Conservation (phyloP, 2,797 vertebrate species). For the Chrysocyon brachyurus region DNA sequence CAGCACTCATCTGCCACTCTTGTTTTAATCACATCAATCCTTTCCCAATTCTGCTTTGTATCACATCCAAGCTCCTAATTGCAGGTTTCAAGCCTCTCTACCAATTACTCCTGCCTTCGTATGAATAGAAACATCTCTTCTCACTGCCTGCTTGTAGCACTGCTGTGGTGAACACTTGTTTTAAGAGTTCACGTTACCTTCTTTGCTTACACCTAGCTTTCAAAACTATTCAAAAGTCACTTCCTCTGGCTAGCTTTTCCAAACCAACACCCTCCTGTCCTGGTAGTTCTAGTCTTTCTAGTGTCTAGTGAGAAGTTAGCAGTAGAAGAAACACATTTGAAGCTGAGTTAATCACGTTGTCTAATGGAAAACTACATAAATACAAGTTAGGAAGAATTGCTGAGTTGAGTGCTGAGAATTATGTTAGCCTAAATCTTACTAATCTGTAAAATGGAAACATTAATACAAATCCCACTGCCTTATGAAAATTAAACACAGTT, state of each 20-base stretch:
- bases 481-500: background rate
- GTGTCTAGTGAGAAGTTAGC: background rate
- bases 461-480: background rate
- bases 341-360: background rate
- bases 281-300: background rate
- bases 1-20: constrained; percentile 52
- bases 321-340: background rate
- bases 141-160: background rate
- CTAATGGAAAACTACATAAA: background rate
- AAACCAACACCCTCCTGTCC: background rate
- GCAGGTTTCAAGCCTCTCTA: constrained; percentile 72
- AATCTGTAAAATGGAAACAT: constrained; percentile 47
- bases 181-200: background rate
- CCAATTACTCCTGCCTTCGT: constrained; percentile 69
- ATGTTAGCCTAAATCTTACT: background rate
- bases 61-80: constrained; percentile 80
- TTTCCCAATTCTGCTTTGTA: constrained; percentile 74
- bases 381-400: background rate
- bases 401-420: background rate
- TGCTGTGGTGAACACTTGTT: background rate
- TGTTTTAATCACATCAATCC: constrained; percentile 79
- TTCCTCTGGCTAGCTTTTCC: background rate
- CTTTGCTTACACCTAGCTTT: background rate
- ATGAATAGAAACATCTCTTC: constrained; percentile 61
- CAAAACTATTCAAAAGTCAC: background rate